Percentiles rank a stretch among this genome's conserved stretches.
phyloP scores from a whole-genome alignment of 2,888 invertebrate genomes.

The Sturmia bella region DNA sequence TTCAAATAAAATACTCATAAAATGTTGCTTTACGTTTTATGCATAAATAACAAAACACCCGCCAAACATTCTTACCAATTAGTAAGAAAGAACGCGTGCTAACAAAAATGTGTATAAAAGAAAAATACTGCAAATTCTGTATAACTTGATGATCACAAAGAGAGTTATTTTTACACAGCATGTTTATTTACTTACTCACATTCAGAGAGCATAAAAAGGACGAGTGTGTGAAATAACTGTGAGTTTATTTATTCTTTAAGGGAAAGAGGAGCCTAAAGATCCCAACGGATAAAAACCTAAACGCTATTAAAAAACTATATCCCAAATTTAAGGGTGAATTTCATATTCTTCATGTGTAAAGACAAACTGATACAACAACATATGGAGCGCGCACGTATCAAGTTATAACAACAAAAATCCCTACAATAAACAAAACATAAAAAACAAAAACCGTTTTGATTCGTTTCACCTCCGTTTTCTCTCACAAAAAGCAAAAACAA shows the following conservation, averaged over 20 bases:
- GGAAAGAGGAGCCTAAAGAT: constrained; percentile 36
- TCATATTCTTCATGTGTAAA: neutral
- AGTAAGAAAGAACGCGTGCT: constrained; percentile 79
- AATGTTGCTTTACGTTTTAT: constrained; percentile 9
- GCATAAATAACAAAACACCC: constrained; percentile 66
- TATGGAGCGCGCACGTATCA: constrained; percentile 32
- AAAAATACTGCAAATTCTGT: neutral
- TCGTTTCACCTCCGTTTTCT: constrained; percentile 71
- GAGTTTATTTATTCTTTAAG: constrained; percentile 74
- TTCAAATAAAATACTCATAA: constrained; percentile 62
- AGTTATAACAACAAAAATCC: constrained; percentile 55
- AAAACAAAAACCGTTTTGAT: constrained; percentile 70
- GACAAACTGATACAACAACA: constrained; percentile 35
- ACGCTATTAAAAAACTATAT: neutral
- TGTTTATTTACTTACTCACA: neutral
- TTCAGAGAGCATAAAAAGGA: constrained; percentile 8
- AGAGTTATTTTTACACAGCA: neutral
- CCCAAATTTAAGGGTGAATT: constrained; percentile 54
- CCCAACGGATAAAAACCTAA: neutral
- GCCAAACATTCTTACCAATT: constrained; percentile 79
- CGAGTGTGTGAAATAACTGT: constrained; percentile 65
- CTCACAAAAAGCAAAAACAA: constrained; percentile 36
- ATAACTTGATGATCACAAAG: constrained; percentile 7
- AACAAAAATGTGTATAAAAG: constrained; percentile 67
- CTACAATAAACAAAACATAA: constrained; percentile 64